A percentile compares a stretch with the other conserved stretches of the same genome.
Conservation (phyloP, 2,888 invertebrate genomes). For the Andricus curvator region DNA sequence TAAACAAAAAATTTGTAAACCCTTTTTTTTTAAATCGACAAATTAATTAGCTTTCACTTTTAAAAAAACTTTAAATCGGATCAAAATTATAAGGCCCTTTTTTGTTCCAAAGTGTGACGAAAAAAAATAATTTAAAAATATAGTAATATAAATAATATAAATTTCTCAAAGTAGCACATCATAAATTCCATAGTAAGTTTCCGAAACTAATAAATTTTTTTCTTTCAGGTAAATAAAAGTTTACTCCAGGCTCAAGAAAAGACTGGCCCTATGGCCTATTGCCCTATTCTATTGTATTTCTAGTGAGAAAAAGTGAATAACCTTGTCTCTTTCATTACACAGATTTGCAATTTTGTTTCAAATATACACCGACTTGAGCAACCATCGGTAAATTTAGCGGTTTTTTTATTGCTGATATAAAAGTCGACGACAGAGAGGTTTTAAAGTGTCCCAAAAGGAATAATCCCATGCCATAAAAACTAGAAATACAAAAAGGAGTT, state of each 20-base stretch:
- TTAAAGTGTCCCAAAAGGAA: constrained; percentile 12
- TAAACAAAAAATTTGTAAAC: too few relatives aligned
- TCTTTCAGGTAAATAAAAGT: neutral
- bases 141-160: neutral
- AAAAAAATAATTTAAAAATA: neutral
- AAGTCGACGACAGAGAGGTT: constrained; percentile 1
- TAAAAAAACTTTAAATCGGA: too few relatives aligned
- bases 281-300: neutral
- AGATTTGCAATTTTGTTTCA: neutral
- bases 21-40: too few relatives aligned
- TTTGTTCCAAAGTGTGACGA: too few relatives aligned
- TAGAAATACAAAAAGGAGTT: constrained; percentile 8
- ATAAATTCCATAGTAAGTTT: neutral
- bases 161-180: neutral
- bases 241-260: neutral
- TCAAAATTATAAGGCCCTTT: too few relatives aligned
- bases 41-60: too few relatives aligned
- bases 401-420: constrained; percentile 29
- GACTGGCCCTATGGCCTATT: neutral
- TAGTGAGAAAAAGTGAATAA: neutral
- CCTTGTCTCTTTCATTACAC: neutral
- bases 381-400: neutral
- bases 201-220: neutral
- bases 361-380: constrained; percentile 8
- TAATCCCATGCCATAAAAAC: constrained; percentile 14